Evolutionary conservation across 2,113 vertebrate species (phyloP).

Genomic region (Carassius gibelio): DNA sequence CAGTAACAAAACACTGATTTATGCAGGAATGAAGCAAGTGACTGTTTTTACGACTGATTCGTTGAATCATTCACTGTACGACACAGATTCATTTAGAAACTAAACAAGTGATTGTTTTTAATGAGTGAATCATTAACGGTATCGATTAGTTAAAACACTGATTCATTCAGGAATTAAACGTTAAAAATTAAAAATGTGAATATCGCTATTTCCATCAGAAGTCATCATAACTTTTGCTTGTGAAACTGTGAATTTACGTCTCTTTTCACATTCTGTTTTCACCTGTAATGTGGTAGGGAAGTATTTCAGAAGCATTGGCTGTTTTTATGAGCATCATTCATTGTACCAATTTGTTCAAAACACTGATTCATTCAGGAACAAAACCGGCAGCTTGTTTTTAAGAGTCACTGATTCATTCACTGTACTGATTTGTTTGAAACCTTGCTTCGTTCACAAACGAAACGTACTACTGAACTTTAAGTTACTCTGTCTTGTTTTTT

Average conservation of each 20-base stretch:
- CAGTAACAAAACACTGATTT: not conserved
- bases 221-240: no score
- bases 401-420: not conserved
- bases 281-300: not conserved
- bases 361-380: not conserved
- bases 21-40: not conserved
- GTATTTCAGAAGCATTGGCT: not conserved
- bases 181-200: no score
- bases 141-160: not conserved
- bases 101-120: not conserved
- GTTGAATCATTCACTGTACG: not conserved
- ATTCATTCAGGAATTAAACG: not conserved
- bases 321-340: not conserved
- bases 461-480: not conserved
- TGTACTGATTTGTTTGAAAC: not conserved
- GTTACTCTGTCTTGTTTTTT: not conserved
- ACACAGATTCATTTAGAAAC: not conserved
- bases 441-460: not conserved
- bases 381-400: not conserved
- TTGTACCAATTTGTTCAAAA: not conserved
- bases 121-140: not conserved
- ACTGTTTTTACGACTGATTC: not conserved
- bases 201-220: not conserved
- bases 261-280: not conserved
- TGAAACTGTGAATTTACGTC: not conserved